These are phyloP conservation scores for Sorex araneus DNA, from an alignment of 2,113 vertebrate species.

Conservation along the genomic window DNA sequence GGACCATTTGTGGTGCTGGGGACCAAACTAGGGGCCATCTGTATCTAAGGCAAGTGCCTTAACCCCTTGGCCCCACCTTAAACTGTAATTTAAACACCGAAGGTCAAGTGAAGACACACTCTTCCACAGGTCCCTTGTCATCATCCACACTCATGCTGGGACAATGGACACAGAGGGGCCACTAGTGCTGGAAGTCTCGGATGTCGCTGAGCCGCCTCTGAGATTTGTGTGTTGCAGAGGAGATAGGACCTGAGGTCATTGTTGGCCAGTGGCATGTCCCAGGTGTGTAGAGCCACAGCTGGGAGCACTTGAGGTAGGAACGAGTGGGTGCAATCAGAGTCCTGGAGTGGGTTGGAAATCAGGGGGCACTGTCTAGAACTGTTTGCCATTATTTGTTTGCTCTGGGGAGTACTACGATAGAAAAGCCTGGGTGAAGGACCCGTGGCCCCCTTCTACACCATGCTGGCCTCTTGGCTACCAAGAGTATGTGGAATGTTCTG, in stretches of 20 bases:
- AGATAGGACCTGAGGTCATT: background rate
- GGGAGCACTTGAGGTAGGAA: background rate
- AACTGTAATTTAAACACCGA: conserved; percentile 75
- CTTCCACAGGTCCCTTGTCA: conserved; percentile 61
- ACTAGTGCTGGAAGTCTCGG: fast-evolving
- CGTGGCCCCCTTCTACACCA: background rate
- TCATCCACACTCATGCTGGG: background rate
- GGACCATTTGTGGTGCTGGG: too few relatives aligned
- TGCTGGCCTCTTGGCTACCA: background rate
- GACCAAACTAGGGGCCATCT: too few relatives aligned
- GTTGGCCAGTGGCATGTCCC: background rate
- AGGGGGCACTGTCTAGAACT: background rate
- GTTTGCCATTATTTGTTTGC: background rate
- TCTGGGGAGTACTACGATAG: background rate
- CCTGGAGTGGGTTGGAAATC: background rate
- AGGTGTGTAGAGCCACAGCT: background rate
- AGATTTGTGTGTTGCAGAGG: background rate
- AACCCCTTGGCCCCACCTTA: too few relatives aligned
- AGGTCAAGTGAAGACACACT: conserved; percentile 79
- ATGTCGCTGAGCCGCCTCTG: background rate
- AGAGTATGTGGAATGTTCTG: fast-evolving
- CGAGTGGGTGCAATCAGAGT: background rate
- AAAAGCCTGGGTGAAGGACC: background rate
- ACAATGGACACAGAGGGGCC: background rate
- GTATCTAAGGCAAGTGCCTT: too few relatives aligned